Percentiles rank a stretch among this genome's conserved stretches.
Conservation (phyloP, 2,797 vertebrate genomes). For the Pseudomugil gertrudae region DNA sequence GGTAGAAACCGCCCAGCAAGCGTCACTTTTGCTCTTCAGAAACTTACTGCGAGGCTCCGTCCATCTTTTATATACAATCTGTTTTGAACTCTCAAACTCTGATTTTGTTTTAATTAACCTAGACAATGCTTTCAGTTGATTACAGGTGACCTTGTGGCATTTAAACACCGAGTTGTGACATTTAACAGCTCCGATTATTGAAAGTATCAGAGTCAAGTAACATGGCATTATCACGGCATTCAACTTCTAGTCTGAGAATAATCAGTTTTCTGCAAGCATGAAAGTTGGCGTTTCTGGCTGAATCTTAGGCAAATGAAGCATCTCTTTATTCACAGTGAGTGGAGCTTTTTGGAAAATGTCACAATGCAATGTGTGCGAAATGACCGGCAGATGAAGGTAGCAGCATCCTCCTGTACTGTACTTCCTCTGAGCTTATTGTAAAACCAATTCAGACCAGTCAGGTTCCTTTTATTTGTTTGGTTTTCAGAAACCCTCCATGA, state of each 20-base stretch:
- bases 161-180: constrained; percentile 9
- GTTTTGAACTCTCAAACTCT: neutral
- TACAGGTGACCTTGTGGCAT: neutral
- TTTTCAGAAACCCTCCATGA: constrained; percentile 16
- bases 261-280: constrained; percentile 4
- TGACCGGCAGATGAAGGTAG: constrained; percentile 29
- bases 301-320: constrained; percentile 15
- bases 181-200: constrained; percentile 18
- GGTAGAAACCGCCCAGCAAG: too few relatives aligned
- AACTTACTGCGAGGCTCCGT: too few relatives aligned
- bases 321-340: constrained; percentile 19
- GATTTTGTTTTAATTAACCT: constrained; percentile 1
- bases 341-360: constrained; percentile 38
- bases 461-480: too few relatives aligned
- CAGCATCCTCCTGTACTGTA: constrained; percentile 20
- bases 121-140: constrained; percentile 1
- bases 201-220: constrained; percentile 1
- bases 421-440: too few relatives aligned
- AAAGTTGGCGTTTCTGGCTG: neutral
- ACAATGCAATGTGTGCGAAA: constrained; percentile 16
- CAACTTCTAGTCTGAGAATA: constrained; percentile 9
- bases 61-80: too few relatives aligned
- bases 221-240: constrained; percentile 13
- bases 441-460: constrained; percentile 9
- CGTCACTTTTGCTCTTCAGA: too few relatives aligned